Conservation (phyloP, 2,113 vertebrate genomes). For the Cephalopterus ornatus region DNA sequence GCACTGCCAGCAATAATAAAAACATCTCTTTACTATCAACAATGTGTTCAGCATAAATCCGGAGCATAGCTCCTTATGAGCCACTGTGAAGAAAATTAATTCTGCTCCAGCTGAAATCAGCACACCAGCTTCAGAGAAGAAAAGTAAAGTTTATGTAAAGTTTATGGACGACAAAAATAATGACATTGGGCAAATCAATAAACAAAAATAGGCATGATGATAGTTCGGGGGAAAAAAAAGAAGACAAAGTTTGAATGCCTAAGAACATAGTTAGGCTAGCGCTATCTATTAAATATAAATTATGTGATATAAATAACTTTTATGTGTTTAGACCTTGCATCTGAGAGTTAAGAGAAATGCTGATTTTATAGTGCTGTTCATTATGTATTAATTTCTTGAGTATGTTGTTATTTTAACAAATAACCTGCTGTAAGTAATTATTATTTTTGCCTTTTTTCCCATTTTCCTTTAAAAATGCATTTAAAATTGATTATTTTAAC, state of each 20-base stretch:
- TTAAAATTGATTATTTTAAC: not conserved
- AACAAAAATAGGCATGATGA: not conserved
- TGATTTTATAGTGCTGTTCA: not conserved
- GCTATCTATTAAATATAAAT: not conserved
- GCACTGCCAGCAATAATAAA: no score
- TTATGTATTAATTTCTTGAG: not conserved
- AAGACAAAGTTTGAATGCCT: not conserved
- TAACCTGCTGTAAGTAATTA: not conserved
- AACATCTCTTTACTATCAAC: not conserved
- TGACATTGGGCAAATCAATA: not conserved
- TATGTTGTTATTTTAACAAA: not conserved
- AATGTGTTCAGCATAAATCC: not conserved
- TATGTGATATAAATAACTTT: not conserved
- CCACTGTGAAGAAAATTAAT: not conserved
- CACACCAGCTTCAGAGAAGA: not conserved
- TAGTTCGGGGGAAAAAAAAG: not conserved
- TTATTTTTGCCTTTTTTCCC: not conserved
- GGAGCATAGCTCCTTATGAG: not conserved
- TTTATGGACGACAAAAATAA: not conserved
- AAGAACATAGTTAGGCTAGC: not conserved
- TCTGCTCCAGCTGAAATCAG: not conserved
- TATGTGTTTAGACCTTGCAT: not conserved
- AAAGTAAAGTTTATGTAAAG: not conserved
- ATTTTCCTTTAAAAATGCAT: not conserved
- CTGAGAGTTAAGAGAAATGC: not conserved